Conservation (phyloP, 92 coral and sea anemone species). For the Pocillopora meandrina region DNA sequence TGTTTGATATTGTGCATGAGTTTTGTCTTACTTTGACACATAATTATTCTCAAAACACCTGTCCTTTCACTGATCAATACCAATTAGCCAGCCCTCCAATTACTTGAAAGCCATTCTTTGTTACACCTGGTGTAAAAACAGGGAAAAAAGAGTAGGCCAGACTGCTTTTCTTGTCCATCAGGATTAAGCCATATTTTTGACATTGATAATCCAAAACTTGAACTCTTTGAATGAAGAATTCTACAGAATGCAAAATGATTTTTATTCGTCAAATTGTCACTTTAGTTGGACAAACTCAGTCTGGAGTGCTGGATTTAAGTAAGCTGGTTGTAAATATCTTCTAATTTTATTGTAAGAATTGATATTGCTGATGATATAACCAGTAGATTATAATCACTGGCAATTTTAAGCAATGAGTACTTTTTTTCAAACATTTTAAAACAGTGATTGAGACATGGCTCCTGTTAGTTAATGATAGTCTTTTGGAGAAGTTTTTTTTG, state of each 20-base stretch:
- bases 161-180: conserved; percentile 22
- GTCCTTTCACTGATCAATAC: conserved; percentile 18
- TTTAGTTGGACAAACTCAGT: conserved; percentile 59
- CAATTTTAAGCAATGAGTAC: not conserved
- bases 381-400: not conserved
- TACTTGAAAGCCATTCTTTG: conserved; percentile 16
- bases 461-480: not conserved
- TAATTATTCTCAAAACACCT: conserved; percentile 24
- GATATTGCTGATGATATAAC: not conserved
- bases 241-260: conserved; percentile 33
- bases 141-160: conserved; percentile 16
- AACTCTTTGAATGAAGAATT: conserved; percentile 14
- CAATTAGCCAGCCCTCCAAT: conserved; percentile 35
- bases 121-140: conserved; percentile 34
- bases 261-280: conserved; percentile 69
- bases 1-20: not conserved
- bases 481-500: not conserved
- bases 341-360: not conserved
- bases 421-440: conserved; percentile 1
- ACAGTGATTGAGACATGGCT: not conserved
- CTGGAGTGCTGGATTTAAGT: conserved; percentile 49
- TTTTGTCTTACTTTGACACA: not conserved
- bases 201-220: not conserved
- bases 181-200: conserved; percentile 8
- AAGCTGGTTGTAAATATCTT: conserved; percentile 28